phyloP scores from a whole-genome alignment of 2,797 vertebrate species.

The Premnoplex brunnescens region DNA sequence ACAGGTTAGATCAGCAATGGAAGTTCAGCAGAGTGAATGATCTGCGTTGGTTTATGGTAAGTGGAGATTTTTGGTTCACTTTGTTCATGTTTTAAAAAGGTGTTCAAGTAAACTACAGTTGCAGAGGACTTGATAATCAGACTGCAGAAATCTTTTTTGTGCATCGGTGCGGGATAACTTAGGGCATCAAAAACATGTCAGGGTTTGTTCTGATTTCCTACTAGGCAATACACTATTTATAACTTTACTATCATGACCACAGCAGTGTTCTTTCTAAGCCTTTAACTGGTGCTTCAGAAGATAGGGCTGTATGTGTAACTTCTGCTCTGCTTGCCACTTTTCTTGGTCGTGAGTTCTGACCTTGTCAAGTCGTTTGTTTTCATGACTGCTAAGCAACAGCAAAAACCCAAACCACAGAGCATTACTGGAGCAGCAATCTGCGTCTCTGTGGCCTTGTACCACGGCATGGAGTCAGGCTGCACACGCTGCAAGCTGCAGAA shows the following conservation, averaged over 20 bases:
- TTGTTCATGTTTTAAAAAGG: not conserved
- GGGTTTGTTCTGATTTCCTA: not conserved
- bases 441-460: not conserved
- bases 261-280: not conserved
- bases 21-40: not conserved
- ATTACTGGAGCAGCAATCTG: not conserved
- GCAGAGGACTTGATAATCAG: not conserved
- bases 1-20: not conserved
- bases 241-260: not conserved
- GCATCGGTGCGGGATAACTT: not conserved
- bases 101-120: not conserved
- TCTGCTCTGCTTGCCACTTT: not conserved
- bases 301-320: not conserved
- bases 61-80: not conserved
- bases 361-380: slow-evolving; percentile 5
- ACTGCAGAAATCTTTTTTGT: not conserved
- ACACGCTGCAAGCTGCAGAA: not conserved
- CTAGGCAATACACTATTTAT: not conserved
- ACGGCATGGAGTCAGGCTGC: not conserved
- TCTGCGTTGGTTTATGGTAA: not conserved
- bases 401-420: not conserved
- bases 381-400: slow-evolving; percentile 2
- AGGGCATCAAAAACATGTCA: not conserved
- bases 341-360: not conserved
- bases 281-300: not conserved